These are phyloP conservation scores for Agrotis clavis DNA, from an alignment of 2,888 invertebrate genomes.

Conservation along the genomic window DNA sequence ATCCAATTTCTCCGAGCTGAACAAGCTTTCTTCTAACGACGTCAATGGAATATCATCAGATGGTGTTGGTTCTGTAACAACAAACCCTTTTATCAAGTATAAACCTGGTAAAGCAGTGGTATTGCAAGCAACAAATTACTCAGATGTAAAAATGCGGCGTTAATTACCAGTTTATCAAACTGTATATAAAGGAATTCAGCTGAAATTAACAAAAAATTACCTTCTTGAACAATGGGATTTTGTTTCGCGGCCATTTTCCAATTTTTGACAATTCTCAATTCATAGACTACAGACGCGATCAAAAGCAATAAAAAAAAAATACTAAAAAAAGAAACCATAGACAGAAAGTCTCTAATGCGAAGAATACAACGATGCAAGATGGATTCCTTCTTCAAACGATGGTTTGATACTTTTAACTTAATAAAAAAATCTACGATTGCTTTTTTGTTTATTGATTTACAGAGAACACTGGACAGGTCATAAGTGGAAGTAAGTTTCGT, in stretches of 20 bases:
- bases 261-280: constrained; percentile 70
- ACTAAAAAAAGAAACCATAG: background rate
- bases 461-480: no score
- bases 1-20: constrained; percentile 97
- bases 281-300: constrained; percentile 37
- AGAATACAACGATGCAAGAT: background rate
- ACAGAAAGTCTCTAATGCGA: background rate
- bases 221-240: constrained; percentile 92
- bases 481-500: no score
- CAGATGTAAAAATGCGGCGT: background rate
- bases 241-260: constrained; percentile 93
- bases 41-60: constrained; percentile 89
- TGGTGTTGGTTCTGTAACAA: constrained; percentile 82
- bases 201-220: constrained; percentile 79
- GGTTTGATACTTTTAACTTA: no score
- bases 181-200: background rate
- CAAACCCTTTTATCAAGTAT: constrained; percentile 20
- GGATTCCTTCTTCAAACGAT: no score
- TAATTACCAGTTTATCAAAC: constrained; percentile 5
- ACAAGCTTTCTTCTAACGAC: constrained; percentile 93
- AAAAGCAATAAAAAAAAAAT: background rate
- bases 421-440: no score
- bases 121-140: background rate
- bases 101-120: background rate
- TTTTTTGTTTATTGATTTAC: no score